Percentiles rank a stretch among this genome's conserved stretches.
Conservation (phyloP, 2,888 invertebrate species). For the Mactromeris polynyma region DNA sequence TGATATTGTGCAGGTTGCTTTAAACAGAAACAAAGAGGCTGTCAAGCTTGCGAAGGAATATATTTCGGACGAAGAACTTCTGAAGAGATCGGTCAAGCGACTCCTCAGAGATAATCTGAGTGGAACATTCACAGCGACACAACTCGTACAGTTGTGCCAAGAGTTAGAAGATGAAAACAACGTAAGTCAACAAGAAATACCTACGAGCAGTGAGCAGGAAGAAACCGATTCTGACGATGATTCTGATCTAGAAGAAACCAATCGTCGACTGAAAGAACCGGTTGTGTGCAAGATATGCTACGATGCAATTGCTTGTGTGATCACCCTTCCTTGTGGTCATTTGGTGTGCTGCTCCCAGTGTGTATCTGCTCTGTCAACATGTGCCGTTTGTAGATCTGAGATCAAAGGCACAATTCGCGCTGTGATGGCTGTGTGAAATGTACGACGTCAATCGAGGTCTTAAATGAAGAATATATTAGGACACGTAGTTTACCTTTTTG, state of each 20-base stretch:
- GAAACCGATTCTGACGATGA: background rate
- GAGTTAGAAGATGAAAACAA: background rate
- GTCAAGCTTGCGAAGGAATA: conserved; percentile 21
- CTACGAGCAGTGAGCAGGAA: background rate
- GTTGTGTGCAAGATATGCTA: conserved; percentile 49
- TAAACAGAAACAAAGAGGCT: conserved; percentile 12
- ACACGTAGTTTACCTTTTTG: background rate
- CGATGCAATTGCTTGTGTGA: conserved; percentile 48
- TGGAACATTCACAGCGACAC: conserved; percentile 5
- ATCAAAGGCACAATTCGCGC: conserved; percentile 52
- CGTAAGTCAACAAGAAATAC: background rate
- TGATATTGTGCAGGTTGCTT: conserved; percentile 11
- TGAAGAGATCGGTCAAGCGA: background rate
- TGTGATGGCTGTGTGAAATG: conserved; percentile 20
- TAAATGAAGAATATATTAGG: background rate
- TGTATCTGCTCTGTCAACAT: conserved; percentile 38
- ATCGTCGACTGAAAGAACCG: conserved; percentile 37
- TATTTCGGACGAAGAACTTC: background rate
- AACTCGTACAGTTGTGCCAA: background rate
- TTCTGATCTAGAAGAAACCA: background rate
- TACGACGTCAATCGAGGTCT: background rate
- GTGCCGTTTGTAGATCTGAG: conserved; percentile 39
- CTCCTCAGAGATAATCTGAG: background rate
- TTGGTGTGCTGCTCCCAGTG: conserved; percentile 50
- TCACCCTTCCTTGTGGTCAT: conserved; percentile 55